These are phyloP conservation scores for Illadopsis cleaveri DNA, from an alignment of 2,113 vertebrate genomes.

Conservation along the genomic window DNA sequence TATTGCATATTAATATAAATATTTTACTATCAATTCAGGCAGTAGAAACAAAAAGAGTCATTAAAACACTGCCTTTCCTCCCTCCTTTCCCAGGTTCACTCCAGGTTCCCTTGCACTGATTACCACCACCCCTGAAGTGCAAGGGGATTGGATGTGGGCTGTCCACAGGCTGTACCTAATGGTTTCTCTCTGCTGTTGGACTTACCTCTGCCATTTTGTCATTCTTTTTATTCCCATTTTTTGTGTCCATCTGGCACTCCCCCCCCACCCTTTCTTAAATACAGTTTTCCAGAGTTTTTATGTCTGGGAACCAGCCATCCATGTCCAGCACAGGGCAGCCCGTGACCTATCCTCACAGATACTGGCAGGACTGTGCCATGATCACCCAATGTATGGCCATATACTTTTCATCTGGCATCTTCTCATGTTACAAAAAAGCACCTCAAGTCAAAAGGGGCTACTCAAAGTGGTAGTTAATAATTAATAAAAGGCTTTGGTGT, in stretches of 20 bases:
- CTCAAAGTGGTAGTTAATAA: neutral
- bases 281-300: neutral
- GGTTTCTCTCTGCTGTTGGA: neutral
- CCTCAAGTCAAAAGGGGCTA: neutral
- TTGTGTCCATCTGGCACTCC: neutral
- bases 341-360: neutral
- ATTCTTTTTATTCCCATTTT: neutral
- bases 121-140: neutral
- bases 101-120: neutral
- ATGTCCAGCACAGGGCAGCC: neutral
- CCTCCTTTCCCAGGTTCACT: neutral
- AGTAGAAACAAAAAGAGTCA: neutral
- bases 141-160: neutral
- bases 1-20: neutral
- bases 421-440: neutral
- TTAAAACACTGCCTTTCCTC: neutral
- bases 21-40: neutral
- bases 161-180: neutral
- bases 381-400: neutral
- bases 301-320: neutral
- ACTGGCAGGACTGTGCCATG: neutral
- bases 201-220: neutral
- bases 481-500: neutral
- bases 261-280: neutral
- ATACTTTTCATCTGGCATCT: neutral